Evolutionary conservation across 2,113 vertebrate genomes (phyloP), one percentile per base, ranked within the genome.

Genomic region (Physeter macrocephalus): DNA sequence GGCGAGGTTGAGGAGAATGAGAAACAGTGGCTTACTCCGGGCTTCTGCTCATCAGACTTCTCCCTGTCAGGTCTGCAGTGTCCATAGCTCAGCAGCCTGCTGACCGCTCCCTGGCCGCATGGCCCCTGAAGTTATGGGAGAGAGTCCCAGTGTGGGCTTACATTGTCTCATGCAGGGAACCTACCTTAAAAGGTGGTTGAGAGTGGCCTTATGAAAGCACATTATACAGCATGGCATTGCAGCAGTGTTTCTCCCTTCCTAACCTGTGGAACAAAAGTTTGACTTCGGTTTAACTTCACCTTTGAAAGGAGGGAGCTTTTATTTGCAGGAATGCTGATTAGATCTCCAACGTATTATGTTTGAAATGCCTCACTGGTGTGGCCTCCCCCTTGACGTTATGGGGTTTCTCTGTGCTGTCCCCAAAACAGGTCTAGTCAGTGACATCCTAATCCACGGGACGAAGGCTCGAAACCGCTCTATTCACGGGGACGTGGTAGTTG

Each of bases 381-480:
- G 15, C 49, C 5, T 6, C 54, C 10, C 41, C 15, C 1, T 17
- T 11, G 64, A 18, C 80, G 46, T 92, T 4, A 46, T 4, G 31
- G 34, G 54, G 3, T 57, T 29, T 93, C 84, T 49, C 57, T 90
- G 17, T 64, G 52, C 71, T 64, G 4, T 39, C 82, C 75, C 75
- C 59, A 41, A 96, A 66, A 9, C 93, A 99, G 99, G 99, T 43
- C 98, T 99, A 75, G 97, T 98, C 31, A 98, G 98, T 4, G 99
- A 99, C 36, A 96, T 99, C 97, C 97, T 99, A 39, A 98, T 99
- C 97, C 98, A 97, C 0, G 99, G 99, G 5, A 75, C 88, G n/a
- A 99, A 99, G 98, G 98, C 99, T 59, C 99, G 99, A 8, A 99
- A 99, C 97, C 98, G 99, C 43, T 99, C 99, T 0, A 98, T 99